Conservation (phyloP, 2,888 invertebrate species). For the Dynastes grantii region DNA sequence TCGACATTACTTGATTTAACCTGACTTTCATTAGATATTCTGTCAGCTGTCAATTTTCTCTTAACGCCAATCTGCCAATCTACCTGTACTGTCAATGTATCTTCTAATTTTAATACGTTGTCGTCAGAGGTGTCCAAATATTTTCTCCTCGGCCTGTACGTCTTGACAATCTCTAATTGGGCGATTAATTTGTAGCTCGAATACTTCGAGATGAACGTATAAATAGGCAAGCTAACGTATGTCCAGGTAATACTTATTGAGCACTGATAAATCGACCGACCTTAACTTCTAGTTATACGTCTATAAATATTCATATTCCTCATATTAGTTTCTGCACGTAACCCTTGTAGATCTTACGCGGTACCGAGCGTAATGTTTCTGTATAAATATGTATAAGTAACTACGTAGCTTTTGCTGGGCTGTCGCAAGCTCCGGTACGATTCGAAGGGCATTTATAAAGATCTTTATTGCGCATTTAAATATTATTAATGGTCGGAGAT, state of each 20-base stretch:
- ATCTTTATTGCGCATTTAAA: constrained; percentile 44
- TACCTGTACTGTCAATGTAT: too few species aligned
- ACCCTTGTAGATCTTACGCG: constrained; percentile 1
- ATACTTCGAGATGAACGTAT: constrained; percentile 46
- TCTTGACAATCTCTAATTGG: constrained; percentile 24
- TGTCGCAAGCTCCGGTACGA: background rate
- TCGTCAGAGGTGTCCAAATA: background rate
- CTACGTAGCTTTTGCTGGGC: background rate
- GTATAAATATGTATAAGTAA: constrained; percentile 6
- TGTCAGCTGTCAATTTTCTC: too few species aligned
- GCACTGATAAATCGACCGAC: constrained; percentile 50
- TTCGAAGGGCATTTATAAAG: constrained; percentile 34
- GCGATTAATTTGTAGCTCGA: constrained; percentile 35
- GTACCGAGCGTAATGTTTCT: constrained; percentile 1
- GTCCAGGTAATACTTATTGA: constrained; percentile 49
- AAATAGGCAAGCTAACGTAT: constrained; percentile 50
- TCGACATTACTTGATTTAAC: too few species aligned
- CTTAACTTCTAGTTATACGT: constrained; percentile 49
- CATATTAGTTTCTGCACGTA: constrained; percentile 43
- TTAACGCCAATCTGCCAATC: too few species aligned
- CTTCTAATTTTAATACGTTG: too few species aligned
- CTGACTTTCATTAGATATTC: too few species aligned
- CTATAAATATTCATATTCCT: constrained; percentile 52
- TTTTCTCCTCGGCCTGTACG: constrained; percentile 17
- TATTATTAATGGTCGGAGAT: constrained; percentile 40